Base-by-base conservation (phyloP, 2,113 vertebrate genomes). In the Halichoerus grypus region DNA sequence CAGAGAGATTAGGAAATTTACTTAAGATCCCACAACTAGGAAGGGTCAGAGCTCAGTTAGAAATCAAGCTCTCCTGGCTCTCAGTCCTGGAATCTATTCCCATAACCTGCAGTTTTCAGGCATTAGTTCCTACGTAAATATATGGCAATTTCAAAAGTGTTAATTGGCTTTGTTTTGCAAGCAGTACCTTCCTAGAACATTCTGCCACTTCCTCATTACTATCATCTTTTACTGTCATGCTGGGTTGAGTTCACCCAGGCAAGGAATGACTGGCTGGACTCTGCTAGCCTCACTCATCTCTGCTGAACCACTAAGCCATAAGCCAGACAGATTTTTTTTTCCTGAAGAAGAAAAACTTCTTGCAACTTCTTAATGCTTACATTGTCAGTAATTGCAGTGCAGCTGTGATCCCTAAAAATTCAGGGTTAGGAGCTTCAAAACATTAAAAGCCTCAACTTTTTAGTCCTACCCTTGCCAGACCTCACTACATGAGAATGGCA, bases 331-430 rank as follows among this genome's bases (percentile, higher is more conserved):
- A 46, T 80, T 31, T 67, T 84, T 88, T 94, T 74, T 39, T 72
- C 31, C 49, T 84, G 22, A 86, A 74, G 55, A 94, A 95, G 57
- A 61, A 97, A 92, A 93, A 10, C 3, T 31, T 77, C 28, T 63
- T 33, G 24, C 85, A 77, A n/a, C 18, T 15, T 79, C 69, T 15
- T 71, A 13, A 7, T 81, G 46, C 12, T 94, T 95, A 59, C 10
- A 9, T 16, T n/a, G 4, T 18, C 39, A 84, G 14, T 42, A 74
- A 93, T 21, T 82, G 53, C 86, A 72, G 13, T 46, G 10, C 36
- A 57, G 53, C 13, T 24, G 14, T 83, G 12, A 81, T 39, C 26
- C 42, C 24, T 39, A 76, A 59, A 82, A 88, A 82, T 7, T 82
- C 55, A 16, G 7, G 74, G 19, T n/a, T 63, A 8, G 9, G 46